These are phyloP conservation scores for Poecilia velifera DNA, from an alignment of 2,797 vertebrate species.

Conservation along the genomic window DNA sequence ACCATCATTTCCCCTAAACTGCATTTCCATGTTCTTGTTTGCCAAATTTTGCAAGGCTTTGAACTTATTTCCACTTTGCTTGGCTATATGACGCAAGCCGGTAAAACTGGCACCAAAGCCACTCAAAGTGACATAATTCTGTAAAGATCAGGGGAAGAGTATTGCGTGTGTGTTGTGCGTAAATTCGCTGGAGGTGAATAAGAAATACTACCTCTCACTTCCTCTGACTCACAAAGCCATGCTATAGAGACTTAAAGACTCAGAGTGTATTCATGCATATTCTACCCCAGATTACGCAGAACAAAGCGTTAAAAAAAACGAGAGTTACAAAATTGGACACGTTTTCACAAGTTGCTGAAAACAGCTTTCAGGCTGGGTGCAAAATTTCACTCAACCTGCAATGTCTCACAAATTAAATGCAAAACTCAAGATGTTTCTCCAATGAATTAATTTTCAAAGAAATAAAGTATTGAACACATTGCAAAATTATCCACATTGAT, in stretches of 20 bases:
- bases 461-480: neutral
- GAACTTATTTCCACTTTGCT: slow-evolving; percentile 6
- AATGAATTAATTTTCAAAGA: neutral
- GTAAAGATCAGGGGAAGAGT: slow-evolving; percentile 41
- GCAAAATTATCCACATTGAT: neutral
- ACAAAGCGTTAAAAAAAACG: neutral
- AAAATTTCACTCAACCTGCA: slow-evolving; percentile 1
- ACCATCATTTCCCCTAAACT: neutral
- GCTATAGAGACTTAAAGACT: slow-evolving; percentile 9
- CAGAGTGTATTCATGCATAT: slow-evolving; percentile 16
- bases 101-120: slow-evolving; percentile 20
- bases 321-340: neutral
- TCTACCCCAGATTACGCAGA: slow-evolving; percentile 1
- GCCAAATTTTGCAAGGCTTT: neutral
- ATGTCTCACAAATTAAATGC: slow-evolving; percentile 26
- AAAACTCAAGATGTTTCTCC: neutral
- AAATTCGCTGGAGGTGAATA: slow-evolving; percentile 23
- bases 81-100: slow-evolving; percentile 51
- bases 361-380: slow-evolving; percentile 11
- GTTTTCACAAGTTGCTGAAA: neutral
- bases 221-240: slow-evolving; percentile 64
- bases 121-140: slow-evolving; percentile 50
- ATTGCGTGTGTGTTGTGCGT: slow-evolving; percentile 36
- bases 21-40: neutral
- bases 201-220: slow-evolving; percentile 60